A percentile compares a stretch with the other conserved stretches of the same genome.
These are phyloP conservation scores for Aurelia aurita complex sp. Pacific DNA, from an alignment of 30 jellyfish, hydroid and myxozoan species.

Conservation along the genomic window DNA sequence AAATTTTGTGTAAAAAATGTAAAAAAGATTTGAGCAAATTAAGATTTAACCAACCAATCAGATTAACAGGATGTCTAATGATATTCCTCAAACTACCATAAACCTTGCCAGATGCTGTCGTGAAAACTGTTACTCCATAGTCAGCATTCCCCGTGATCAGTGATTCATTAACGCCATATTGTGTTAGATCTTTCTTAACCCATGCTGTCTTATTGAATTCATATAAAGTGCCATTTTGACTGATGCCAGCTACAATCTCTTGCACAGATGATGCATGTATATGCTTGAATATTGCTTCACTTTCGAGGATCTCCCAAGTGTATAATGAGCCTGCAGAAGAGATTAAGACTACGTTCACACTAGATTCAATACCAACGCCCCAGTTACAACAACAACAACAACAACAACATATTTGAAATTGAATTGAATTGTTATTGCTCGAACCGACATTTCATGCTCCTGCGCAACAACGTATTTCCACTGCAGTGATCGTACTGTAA, in stretches of 20 bases:
- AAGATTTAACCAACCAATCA: too few relatives aligned
- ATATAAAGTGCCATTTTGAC: not conserved
- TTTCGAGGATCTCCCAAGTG: constrained; percentile 37
- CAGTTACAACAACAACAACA: too few relatives aligned
- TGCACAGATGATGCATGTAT: constrained; percentile 13
- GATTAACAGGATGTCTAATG: too few relatives aligned
- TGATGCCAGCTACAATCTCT: not conserved
- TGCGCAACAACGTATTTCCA: too few relatives aligned
- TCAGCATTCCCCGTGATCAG: not conserved
- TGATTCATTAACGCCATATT: constrained; percentile 3
- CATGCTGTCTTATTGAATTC: not conserved
- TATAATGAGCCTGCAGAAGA: not conserved
- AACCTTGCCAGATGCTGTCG: constrained; percentile 9
- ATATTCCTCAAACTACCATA: not conserved
- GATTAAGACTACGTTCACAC: too few relatives aligned
- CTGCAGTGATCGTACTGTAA: too few relatives aligned
- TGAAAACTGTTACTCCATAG: constrained; percentile 2
- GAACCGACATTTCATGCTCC: too few relatives aligned
- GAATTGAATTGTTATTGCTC: too few relatives aligned
- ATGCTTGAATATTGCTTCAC: constrained; percentile 5
- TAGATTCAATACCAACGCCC: too few relatives aligned
- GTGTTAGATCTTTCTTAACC: not conserved
- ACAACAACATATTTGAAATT: too few relatives aligned
- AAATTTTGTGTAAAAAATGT: too few relatives aligned
- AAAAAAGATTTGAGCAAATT: too few relatives aligned